Evolutionary conservation across 2,888 invertebrate genomes (phyloP), one percentile per base, ranked within the genome.

Genomic region (Cheiracanthium punctorium): DNA sequence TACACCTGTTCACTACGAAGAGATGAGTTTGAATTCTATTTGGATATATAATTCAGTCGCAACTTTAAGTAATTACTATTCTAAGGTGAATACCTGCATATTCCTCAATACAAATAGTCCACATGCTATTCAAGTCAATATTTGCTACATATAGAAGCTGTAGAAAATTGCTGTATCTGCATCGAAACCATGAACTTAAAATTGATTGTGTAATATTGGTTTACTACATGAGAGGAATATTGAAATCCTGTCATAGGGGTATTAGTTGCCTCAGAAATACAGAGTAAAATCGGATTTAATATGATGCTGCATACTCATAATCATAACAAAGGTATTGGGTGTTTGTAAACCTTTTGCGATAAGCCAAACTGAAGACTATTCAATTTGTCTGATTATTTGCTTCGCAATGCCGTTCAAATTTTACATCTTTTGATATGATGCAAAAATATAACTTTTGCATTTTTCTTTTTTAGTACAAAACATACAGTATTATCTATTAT

Each of bases 201-300:
- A 58, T 58, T 58, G 58, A 58, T 58, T 24, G 24, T 24, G 58
- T 24, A 24, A 58, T 58, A 58, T 58, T 24, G 58, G 58, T 58
- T 58, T 58, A 58, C 20, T 17, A 58, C 24, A 24, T 58, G 20
- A 58, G 58, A 58, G 58, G 4, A 58, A 24, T 58, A 58, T 58
- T 58, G 58, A 20, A 58, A 58, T 24, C 12, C 24, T 24, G 58
- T 24, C 58, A 58, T 24, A 58, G n/a, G 17, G 24, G 20, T 58
- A 20, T 58, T 58, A 58, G 48, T 17, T 48, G 48, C 10, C 17
- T 48, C 48, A 17, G 17, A 48, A 37, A 37, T 12, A 48, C 48
- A 48, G 8, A 17, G 48, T n/a, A 14, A 17, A 58, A 5, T n/a
- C 20, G 58, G 7, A 58, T 58, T 58, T 24, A 58, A 24, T 24